Evolutionary conservation across 2,113 vertebrate genomes (phyloP), one percentile per base, ranked within the genome.

Genomic region (Osmerus mordax): DNA sequence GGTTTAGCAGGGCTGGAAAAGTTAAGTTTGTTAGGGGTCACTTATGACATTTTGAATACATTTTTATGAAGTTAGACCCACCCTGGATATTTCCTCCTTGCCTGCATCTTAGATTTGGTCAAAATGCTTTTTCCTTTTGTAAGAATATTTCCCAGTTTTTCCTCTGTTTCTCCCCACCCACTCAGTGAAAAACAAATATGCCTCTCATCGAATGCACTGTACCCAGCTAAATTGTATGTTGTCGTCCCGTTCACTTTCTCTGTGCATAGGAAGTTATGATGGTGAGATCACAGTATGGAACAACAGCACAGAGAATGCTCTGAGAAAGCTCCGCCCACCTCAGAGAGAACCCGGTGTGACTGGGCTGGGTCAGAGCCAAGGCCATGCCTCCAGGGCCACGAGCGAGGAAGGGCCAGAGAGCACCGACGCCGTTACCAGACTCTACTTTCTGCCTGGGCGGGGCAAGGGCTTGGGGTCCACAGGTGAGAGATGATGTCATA

Each of bases 231-330:
- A 47, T 47, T 47, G 41, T 12, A 59, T 59, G 21, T 59, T 59
- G 15, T 59, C 32, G 4, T 36, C 32, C 4, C 7, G 32, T 36
- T 36, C 65, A 54, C 9, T 63, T 67, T 29, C 78, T 74, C 69
- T 80, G 67, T 71, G 36, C 70, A 5, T 82, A 92, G 91, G 91
- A 59, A 91, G 91, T 75, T 86, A 72, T 1, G 86, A 91, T 85
- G 92, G 93, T 32, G 89, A 93, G 87, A 91, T 94, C 61, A 65
- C 89, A 59, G 81, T 94, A 47, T 94, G 92, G 92, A 93, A 92
- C 25, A 94, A 75, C 72, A 89, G 78, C 72, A 92, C 92, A 61
- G 91, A 92, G 84, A 94, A 89, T n/a, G 85, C 88, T 79, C 62
- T 76, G 67, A 80, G 86, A 62, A 90, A 92, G 75, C 87, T 91